Evolutionary conservation across 2,113 vertebrate genomes (phyloP), one percentile per base, ranked within the genome.

Genomic region (Balaeniceps rex): DNA sequence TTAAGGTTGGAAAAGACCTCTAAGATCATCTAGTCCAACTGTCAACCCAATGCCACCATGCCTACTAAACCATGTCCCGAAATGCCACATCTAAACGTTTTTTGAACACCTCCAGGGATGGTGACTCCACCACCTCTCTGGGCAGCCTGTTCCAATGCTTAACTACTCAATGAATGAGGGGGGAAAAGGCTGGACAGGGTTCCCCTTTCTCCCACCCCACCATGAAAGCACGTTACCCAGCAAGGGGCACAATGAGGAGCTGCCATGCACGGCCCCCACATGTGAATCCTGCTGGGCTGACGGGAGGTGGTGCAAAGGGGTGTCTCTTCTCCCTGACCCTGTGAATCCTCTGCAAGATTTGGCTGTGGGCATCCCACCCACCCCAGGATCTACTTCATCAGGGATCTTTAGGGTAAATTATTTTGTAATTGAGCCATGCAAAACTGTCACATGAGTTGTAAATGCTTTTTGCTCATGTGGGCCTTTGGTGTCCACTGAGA

Each of bases 191-290:
- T 77, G 63, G 13, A 17, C 13, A 46, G 49, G 38, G 38, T 46
- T 24, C 17, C 19, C 19, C 23, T 57, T 74, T 44, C 15, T 57
- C 38, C 38, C 15, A 44, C 31, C 14, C n/a, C 23, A 7, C 28
- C 0, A 5, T 55, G 46, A 61, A 36, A 38, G 13, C 16, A 5
- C 2, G 2, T 42, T 42, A 29, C 46, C 25, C 12, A 18, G 65
- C 16, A 40, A 25, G 9, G 42, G 28, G 49, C 40, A 15, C 54
- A 38, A 28, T 0, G 5, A 52, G 70, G 18, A 44, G 29, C 38
- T 72, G 72, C 18, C 11, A 6, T 4, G 24, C 6, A 3, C 2
- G 17, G 49, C 7, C 9, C 21, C 42, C 6, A 0, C 6, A 2
- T 18, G 11, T 42, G 66, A 64, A 6, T 55, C 71, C 77, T 47